phyloP scores from a whole-genome alignment of 2,113 vertebrate species.

The Thomomys bottae region DNA sequence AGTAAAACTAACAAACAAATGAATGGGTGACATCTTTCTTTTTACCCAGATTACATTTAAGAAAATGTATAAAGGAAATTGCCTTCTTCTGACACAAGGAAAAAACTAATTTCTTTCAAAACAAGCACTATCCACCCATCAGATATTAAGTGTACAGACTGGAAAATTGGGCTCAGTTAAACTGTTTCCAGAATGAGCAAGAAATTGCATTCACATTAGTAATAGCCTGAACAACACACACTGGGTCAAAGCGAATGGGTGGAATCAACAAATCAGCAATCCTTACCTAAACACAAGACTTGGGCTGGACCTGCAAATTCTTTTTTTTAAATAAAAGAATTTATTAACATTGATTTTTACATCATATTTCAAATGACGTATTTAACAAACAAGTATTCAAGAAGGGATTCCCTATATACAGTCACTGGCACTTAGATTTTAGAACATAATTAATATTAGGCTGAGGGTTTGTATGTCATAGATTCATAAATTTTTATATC shows the following conservation, averaged over 20 bases:
- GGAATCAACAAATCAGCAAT: not conserved
- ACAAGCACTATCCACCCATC: not conserved
- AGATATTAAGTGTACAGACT: not conserved
- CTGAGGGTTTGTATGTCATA: too few relatives aligned
- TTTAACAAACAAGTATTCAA: too few relatives aligned
- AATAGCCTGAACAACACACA: not conserved
- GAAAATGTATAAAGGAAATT: constrained; percentile 13
- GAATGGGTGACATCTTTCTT: not conserved
- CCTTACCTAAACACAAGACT: not conserved
- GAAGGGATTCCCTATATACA: too few relatives aligned
- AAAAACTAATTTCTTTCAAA: constrained; percentile 53
- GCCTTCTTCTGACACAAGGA: not conserved
- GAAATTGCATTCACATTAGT: constrained; percentile 7
- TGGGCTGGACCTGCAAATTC: not conserved
- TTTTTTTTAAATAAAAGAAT: too few relatives aligned
- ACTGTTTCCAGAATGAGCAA: constrained; percentile 3
- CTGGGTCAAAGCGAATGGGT: not conserved
- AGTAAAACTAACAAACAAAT: too few relatives aligned
- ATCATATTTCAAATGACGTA: too few relatives aligned
- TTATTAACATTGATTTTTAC: too few relatives aligned
- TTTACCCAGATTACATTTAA: constrained; percentile 16
- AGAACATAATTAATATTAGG: too few relatives aligned
- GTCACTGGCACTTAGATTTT: too few relatives aligned
- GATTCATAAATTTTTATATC: too few relatives aligned
- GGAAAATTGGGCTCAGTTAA: constrained; percentile 2